Conservation (phyloP, 2,113 vertebrate species). For the Notarius quadriscutis region DNA sequence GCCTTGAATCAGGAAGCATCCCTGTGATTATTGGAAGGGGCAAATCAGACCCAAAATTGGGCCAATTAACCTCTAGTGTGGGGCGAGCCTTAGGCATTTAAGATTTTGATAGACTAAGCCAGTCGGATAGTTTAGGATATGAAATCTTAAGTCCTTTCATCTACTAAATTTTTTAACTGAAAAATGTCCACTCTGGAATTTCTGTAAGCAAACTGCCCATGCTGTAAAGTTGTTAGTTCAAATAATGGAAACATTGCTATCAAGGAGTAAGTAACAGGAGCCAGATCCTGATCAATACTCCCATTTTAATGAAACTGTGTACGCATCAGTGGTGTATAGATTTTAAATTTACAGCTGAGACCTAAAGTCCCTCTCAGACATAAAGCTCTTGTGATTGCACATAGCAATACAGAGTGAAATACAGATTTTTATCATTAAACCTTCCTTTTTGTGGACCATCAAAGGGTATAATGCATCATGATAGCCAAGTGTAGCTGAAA, state of each 20-base stretch:
- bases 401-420: slow-evolving; percentile 10
- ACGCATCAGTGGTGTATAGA: slow-evolving; percentile 53
- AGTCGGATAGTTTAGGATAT: not conserved
- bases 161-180: not conserved
- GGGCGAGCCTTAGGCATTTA: no score
- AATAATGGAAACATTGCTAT: slow-evolving; percentile 34
- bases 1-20: no score
- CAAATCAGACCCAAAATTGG: no score
- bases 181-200: not conserved
- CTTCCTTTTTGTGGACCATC: slow-evolving; percentile 23
- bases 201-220: not conserved
- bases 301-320: slow-evolving; percentile 60
- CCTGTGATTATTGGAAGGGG: no score
- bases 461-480: not conserved
- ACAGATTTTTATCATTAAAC: slow-evolving; percentile 33
- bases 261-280: slow-evolving; percentile 56
- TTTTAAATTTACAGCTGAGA: slow-evolving; percentile 57
- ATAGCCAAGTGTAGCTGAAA: not conserved
- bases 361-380: slow-evolving; percentile 60
- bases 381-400: slow-evolving; percentile 26
- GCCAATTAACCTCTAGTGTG: no score
- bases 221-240: not conserved
- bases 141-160: not conserved
- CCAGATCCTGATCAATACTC: slow-evolving; percentile 62
- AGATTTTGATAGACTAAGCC: not conserved